Evolutionary conservation across 1,140 invertebrate genomes (phyloP).

Genomic region (Drosophila guanche): DNA sequence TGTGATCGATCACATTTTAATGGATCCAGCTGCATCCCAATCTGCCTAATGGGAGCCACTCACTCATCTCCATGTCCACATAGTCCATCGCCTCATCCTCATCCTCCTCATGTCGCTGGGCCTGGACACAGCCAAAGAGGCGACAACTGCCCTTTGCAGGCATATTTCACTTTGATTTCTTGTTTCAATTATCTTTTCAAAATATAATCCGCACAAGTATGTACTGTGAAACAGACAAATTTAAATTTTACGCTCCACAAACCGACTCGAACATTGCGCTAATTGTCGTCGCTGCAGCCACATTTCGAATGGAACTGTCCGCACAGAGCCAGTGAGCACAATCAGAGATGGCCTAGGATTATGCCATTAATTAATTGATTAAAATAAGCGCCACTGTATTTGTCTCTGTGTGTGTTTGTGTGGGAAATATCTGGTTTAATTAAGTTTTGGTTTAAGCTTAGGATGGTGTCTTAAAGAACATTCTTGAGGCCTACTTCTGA

Average conservation of each 20-base stretch:
- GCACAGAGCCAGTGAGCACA: slow-evolving; percentile 4
- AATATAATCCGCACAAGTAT: no score
- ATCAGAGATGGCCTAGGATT: slow-evolving; percentile 46
- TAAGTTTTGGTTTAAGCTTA: slow-evolving; percentile 1
- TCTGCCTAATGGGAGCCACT: slow-evolving; percentile 29
- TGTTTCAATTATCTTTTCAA: slow-evolving; percentile 12
- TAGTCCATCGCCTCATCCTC: slow-evolving; percentile 46
- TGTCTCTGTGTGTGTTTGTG: slow-evolving; percentile 10
- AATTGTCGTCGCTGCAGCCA: slow-evolving; percentile 76
- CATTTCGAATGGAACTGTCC: slow-evolving; percentile 72
- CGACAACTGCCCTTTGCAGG: slow-evolving; percentile 45
- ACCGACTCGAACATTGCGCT: slow-evolving; percentile 40
- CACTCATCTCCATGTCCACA: slow-evolving; percentile 75
- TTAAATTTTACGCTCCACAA: slow-evolving; percentile 40
- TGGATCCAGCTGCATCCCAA: slow-evolving; percentile 46
- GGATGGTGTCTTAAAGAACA: not conserved
- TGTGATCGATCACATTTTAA: slow-evolving; percentile 77
- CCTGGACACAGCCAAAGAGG: slow-evolving; percentile 58
- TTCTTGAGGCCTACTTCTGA: no score
- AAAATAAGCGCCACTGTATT: slow-evolving; percentile 48
- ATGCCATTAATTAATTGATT: slow-evolving; percentile 75
- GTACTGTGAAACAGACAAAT: slow-evolving; percentile 22
- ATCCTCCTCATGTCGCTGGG: slow-evolving; percentile 15
- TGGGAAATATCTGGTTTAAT: slow-evolving; percentile 22
- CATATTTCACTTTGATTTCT: slow-evolving; percentile 34